Conservation (phyloP, 2,113 vertebrate species). For the Aplodontia rufa region DNA sequence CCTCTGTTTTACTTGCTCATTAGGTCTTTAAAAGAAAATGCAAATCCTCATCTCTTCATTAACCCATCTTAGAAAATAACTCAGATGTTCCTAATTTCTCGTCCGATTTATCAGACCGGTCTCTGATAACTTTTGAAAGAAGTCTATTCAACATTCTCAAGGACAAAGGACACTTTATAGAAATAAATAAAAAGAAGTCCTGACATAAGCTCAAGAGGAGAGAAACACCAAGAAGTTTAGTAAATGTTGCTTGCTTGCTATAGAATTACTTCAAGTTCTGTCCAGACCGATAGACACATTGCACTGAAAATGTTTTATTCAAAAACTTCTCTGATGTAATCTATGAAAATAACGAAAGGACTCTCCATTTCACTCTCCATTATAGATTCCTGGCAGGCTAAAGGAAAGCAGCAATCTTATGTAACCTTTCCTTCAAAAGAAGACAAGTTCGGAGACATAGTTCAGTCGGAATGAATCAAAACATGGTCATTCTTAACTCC, state of each 20-base stretch:
- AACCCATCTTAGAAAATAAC: constrained; percentile 75
- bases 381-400: neutral
- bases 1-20: constrained; percentile 61
- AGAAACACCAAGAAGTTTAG: constrained; percentile 43
- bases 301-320: constrained; percentile 41
- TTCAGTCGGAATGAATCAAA: constrained; percentile 45
- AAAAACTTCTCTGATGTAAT: constrained; percentile 47
- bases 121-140: constrained; percentile 75
- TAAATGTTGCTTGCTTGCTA: constrained; percentile 49
- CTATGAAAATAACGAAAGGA: constrained; percentile 54
- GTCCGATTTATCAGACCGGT: constrained; percentile 69
- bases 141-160: constrained; percentile 60
- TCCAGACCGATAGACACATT: constrained; percentile 37
- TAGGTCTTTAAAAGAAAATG: constrained; percentile 76
- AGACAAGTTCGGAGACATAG: constrained; percentile 3
- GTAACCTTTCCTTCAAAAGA: constrained; percentile 56
- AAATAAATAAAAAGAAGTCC: constrained; percentile 68
- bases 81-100: constrained; percentile 76
- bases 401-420: constrained; percentile 58
- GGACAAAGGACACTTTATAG: constrained; percentile 61
- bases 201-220: constrained; percentile 19
- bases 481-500: constrained; percentile 23
- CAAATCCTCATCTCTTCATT: constrained; percentile 73
- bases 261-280: constrained; percentile 50
- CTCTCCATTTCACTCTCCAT: neutral